These are phyloP conservation scores for Seira musarum DNA, from an alignment of 2,888 invertebrate species.

Conservation along the genomic window DNA sequence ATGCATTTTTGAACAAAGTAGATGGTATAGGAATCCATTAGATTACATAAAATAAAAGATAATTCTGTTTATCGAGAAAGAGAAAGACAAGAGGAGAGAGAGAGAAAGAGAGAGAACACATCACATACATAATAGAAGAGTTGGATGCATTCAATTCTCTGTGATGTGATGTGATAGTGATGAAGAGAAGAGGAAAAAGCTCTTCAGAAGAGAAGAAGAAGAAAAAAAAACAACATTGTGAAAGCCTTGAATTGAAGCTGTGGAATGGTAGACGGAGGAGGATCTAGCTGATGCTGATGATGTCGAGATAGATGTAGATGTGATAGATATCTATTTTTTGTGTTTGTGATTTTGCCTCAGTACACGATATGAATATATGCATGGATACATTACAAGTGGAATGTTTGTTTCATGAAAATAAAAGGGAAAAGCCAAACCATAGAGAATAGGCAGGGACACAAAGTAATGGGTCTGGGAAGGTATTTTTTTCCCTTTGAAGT, in stretches of 20 bases:
- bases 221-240: conserved; percentile 33
- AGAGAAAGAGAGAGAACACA: neutral
- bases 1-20: too few species aligned
- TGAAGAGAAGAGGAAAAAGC: too few species aligned
- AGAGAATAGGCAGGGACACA: conserved; percentile 43
- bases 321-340: conserved; percentile 1
- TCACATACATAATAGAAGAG: conserved; percentile 2
- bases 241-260: neutral
- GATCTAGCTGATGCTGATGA: conserved; percentile 11
- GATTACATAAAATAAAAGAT: too few species aligned
- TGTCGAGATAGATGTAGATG: conserved; percentile 13
- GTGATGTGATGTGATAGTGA: too few species aligned
- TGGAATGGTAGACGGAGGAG: conserved; percentile 3
- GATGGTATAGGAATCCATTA: too few species aligned
- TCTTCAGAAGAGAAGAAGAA: neutral
- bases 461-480: conserved; percentile 38
- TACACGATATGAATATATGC: conserved; percentile 53
- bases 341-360: conserved; percentile 32
- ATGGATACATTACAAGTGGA: conserved; percentile 40
- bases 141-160: neutral
- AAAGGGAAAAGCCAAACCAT: conserved; percentile 16
- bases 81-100: too few species aligned
- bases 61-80: too few species aligned
- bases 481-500: conserved; percentile 69
- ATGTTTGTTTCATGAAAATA: conserved; percentile 49